Evolutionary conservation across 2,113 vertebrate species (phyloP), one percentile per base, ranked within the genome.

Genomic region (Macquaria australasica): DNA sequence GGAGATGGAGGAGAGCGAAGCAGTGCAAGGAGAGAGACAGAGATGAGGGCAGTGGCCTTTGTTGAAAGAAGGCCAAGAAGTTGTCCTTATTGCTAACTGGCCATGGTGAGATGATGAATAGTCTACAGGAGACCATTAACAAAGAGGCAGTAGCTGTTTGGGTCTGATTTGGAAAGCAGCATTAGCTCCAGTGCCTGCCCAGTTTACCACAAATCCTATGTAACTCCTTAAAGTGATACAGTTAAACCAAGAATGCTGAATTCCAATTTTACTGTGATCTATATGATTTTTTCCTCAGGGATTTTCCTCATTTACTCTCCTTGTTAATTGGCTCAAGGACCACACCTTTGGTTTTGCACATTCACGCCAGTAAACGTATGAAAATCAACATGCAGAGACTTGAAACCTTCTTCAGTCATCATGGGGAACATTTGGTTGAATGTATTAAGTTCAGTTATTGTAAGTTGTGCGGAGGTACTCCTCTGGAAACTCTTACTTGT

Each of bases 41-140:
- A 77, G 73, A 86, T 50, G 72, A 88, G 62, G 83, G 81, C 58
- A 60, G 80, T 21, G 11, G 87, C 39, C 51, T 71, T 70, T 8
- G n/a, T 78, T 88, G 81, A 92, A 82, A 72, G 77, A 63, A 77
- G 81, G 87, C 89, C 90, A 92, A 88, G 79, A 88, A 89, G 59
- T 79, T 88, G 80, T 90, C 84, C 64, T 84, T 73, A 89, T 88
- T 88, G 82, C 84, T 84, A 90, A 89, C 68, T 82, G 81, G 88
- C 81, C 70, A 51, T 15, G 43, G 56, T 73, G 55, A 81, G 73
- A 90, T 92, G 92, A 92, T 91, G 88, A 84, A 92, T 94, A 51
- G 75, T 79, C 84, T 84, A 56, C 50, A 80, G 70, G 76, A 86
- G 67, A 59, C 64, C 83, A 84, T 86, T 88, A 73, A 84, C 77